phyloP scores from a whole-genome alignment of 2,888 invertebrate species.

The Geotrupes spiniger region DNA sequence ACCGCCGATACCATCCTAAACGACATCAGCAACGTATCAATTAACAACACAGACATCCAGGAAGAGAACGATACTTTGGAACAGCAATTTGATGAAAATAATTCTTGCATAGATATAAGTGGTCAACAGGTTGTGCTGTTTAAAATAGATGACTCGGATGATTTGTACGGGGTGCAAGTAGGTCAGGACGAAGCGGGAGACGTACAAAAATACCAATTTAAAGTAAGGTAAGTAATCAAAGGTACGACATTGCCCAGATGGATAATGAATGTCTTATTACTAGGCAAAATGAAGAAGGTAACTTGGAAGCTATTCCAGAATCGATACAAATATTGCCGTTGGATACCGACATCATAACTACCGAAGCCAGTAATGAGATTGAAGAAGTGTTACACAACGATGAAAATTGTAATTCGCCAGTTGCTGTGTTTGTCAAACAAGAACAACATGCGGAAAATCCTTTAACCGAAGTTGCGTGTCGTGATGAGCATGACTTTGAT shows the following conservation, averaged over 20 bases:
- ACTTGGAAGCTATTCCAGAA: constrained; percentile 46
- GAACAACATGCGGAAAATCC: constrained; percentile 8
- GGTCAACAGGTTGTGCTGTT: constrained; percentile 42
- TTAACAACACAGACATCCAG: constrained; percentile 23
- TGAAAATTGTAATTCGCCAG: neutral
- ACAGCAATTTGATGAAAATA: constrained; percentile 18
- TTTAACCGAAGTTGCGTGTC: neutral
- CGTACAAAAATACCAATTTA: constrained; percentile 47
- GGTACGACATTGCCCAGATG: neutral
- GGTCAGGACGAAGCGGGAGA: constrained; percentile 46
- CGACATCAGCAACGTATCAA: constrained; percentile 32
- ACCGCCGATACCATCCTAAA: constrained; percentile 36
- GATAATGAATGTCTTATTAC: constrained; percentile 17
- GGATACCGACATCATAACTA: constrained; percentile 22
- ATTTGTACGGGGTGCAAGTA: constrained; percentile 45
- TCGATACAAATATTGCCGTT: constrained; percentile 42
- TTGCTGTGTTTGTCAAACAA: constrained; percentile 13
- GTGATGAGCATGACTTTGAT: constrained; percentile 9
- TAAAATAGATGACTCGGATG: constrained; percentile 44
- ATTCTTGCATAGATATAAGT: constrained; percentile 4
- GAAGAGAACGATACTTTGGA: constrained; percentile 21
- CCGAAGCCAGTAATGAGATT: constrained; percentile 10
- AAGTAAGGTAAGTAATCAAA: constrained; percentile 39
- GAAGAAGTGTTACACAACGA: neutral
- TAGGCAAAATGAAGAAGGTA: constrained; percentile 45